Percentiles rank a stretch among this genome's conserved stretches.
These are phyloP conservation scores for Amblyjoppa proteus DNA, from an alignment of 2,888 invertebrate genomes.

Conservation along the genomic window DNA sequence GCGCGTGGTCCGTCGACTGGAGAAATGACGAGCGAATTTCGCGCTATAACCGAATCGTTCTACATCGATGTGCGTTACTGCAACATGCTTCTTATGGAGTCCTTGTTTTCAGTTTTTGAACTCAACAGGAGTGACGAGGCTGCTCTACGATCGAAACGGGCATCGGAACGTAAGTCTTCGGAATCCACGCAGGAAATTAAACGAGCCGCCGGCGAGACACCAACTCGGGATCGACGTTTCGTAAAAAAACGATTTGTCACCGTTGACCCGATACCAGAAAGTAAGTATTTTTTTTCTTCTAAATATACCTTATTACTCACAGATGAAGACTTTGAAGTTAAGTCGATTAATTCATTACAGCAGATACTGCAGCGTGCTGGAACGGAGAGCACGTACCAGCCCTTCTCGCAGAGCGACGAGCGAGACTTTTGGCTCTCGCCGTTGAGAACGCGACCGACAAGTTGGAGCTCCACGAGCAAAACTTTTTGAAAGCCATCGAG, in stretches of 20 bases:
- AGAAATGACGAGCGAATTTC: constrained; percentile 20
- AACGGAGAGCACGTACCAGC: neutral
- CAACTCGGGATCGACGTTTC: neutral
- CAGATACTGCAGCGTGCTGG: neutral
- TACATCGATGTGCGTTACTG: neutral
- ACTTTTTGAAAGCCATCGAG: neutral
- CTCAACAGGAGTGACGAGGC: neutral
- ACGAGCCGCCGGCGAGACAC: too few species aligned
- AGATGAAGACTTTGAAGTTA: neutral
- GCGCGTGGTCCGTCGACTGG: neutral
- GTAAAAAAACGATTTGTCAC: neutral
- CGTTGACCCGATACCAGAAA: neutral
- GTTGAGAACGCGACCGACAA: neutral
- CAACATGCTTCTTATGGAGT: neutral
- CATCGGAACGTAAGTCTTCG: neutral
- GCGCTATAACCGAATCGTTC: neutral
- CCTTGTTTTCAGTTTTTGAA: neutral
- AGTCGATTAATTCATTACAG: constrained; percentile 6
- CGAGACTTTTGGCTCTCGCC: neutral
- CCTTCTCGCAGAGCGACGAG: constrained; percentile 24
- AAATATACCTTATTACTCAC: neutral
- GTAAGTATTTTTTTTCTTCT: neutral
- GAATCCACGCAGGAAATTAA: too few species aligned
- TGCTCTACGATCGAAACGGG: neutral
- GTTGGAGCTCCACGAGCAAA: neutral